Evolutionary conservation across 2,113 vertebrate genomes (phyloP).

Genomic region (Hippocampus mohnikei): DNA sequence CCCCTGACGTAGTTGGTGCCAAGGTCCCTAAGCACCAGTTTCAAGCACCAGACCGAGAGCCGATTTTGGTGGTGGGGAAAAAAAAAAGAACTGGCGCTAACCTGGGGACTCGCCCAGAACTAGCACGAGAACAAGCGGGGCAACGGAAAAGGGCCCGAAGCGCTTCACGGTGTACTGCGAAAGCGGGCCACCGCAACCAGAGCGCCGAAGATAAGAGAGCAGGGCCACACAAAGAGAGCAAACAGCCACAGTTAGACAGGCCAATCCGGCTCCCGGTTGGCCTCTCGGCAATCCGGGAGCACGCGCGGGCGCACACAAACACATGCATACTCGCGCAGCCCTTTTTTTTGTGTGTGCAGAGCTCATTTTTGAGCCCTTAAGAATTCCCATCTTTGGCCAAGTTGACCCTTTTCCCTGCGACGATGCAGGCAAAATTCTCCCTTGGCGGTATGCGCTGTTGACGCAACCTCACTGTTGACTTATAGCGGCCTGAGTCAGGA

Average conservation of each 20-base stretch:
- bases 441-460: background rate
- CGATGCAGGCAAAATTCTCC: background rate
- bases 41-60: too few relatives aligned
- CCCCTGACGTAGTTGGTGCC: too few relatives aligned
- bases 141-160: slow-evolving; percentile 43
- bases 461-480: slow-evolving; percentile 1
- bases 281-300: slow-evolving; percentile 63
- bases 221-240: background rate
- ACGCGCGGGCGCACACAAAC: background rate
- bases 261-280: slow-evolving; percentile 33
- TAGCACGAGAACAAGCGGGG: too few relatives aligned
- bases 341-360: slow-evolving; percentile 18
- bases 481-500: background rate
- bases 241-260: background rate
- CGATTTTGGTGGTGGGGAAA: too few relatives aligned
- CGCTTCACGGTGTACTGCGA: slow-evolving; percentile 28
- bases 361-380: slow-evolving; percentile 5
- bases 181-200: slow-evolving; percentile 63
- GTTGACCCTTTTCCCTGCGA: background rate
- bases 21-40: too few relatives aligned
- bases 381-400: background rate
- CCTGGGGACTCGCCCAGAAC: too few relatives aligned
- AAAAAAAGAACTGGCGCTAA: too few relatives aligned
- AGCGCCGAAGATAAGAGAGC: background rate
- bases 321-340: slow-evolving; percentile 39